Conservation (phyloP, 2,888 invertebrate species). For the Gandaritis pyraliata region DNA sequence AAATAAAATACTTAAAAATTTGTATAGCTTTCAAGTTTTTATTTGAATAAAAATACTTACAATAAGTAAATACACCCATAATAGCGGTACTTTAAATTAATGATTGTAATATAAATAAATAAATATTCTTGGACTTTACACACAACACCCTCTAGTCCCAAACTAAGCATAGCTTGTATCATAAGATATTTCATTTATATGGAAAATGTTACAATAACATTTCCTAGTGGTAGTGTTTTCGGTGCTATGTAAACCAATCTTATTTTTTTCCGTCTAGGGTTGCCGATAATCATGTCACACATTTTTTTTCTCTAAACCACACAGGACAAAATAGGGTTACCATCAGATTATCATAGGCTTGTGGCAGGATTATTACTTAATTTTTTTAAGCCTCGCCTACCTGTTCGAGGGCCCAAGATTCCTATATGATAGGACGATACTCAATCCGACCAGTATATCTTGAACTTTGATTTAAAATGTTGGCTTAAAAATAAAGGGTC, state of each 20-base stretch:
- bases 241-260: conserved; percentile 56
- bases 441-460: conserved; percentile 57
- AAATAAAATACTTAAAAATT: too few relatives aligned
- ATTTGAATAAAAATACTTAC: too few relatives aligned
- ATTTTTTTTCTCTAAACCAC: conserved; percentile 80
- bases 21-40: too few relatives aligned
- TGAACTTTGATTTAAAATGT: conserved; percentile 44
- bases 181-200: too few relatives aligned
- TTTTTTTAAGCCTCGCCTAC: conserved; percentile 77
- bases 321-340: conserved; percentile 84
- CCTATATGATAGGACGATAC: conserved; percentile 66
- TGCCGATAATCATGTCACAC: conserved; percentile 83
- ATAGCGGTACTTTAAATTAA: too few relatives aligned
- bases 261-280: conserved; percentile 66
- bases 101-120: too few relatives aligned
- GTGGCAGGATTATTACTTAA: conserved; percentile 82
- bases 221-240: too few relatives aligned
- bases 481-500: conserved; percentile 35
- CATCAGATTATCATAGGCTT: conserved; percentile 82
- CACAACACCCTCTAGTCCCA: too few relatives aligned
- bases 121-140: too few relatives aligned
- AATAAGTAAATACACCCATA: too few relatives aligned
- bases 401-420: conserved; percentile 72
- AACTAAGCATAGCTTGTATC: too few relatives aligned
- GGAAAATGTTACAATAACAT: too few relatives aligned